Conservation (phyloP, 2,888 invertebrate genomes). For the Pyrochroa serraticornis region DNA sequence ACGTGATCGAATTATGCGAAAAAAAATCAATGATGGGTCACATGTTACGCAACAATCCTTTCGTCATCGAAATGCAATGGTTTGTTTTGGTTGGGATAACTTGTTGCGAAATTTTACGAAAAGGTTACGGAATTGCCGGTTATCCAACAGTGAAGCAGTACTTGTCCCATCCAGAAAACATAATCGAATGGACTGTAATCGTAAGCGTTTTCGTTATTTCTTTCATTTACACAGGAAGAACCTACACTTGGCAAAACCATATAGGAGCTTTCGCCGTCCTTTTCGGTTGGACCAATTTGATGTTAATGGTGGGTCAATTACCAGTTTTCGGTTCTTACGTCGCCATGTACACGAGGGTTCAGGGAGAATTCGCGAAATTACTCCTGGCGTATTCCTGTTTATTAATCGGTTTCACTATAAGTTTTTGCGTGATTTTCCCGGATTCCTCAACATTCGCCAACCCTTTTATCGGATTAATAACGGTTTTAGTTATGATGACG, state of each 20-base stretch:
- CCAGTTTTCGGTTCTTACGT: conserved; percentile 89
- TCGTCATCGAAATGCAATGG: conserved; percentile 83
- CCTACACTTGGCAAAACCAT: conserved; percentile 85
- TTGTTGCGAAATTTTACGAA: conserved; percentile 78
- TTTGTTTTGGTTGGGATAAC: conserved; percentile 81
- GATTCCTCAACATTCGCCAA: conserved; percentile 81
- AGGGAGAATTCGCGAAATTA: conserved; percentile 86
- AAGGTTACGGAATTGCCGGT: conserved; percentile 81
- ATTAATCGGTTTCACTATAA: conserved; percentile 84
- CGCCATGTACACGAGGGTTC: conserved; percentile 88
- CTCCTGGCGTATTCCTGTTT: conserved; percentile 85
- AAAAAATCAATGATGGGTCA: conserved; percentile 80
- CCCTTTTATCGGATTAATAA: conserved; percentile 83
- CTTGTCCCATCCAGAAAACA: conserved; percentile 82
- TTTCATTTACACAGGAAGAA: conserved; percentile 77
- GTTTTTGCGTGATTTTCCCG: conserved; percentile 87
- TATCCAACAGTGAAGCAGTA: conserved; percentile 83
- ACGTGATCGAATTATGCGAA: conserved; percentile 76
- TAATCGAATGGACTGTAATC: conserved; percentile 88
- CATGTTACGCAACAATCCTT: conserved; percentile 75
- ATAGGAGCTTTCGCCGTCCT: conserved; percentile 86
- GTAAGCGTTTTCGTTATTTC: conserved; percentile 83
- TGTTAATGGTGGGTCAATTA: conserved; percentile 88
- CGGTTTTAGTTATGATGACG: conserved; percentile 88
- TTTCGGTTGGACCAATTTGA: conserved; percentile 87